These are phyloP conservation scores for Tribolium madens DNA, from an alignment of 1,140 invertebrate species.

Conservation along the genomic window DNA sequence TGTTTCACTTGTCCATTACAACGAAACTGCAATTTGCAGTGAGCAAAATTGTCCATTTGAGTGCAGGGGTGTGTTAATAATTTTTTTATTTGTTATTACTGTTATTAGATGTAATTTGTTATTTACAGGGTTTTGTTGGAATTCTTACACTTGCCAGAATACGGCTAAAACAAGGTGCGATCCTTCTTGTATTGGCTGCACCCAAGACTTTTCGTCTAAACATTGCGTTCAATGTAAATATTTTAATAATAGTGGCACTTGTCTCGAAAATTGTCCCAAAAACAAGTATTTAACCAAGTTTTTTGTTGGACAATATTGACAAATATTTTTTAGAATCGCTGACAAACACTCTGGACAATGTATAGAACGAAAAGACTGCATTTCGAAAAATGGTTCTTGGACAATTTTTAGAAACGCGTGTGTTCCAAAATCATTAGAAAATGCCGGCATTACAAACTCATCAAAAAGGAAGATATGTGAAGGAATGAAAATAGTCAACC, in stretches of 20 bases:
- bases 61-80: slow-evolving; percentile 52
- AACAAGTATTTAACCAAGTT: slow-evolving; percentile 69
- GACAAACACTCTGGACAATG: not conserved
- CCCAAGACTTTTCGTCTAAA: not conserved
- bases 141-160: slow-evolving; percentile 78
- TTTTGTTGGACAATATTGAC: not conserved
- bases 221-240: slow-evolving; percentile 53
- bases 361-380: not conserved
- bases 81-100: too few relatives aligned
- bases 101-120: slow-evolving; percentile 54
- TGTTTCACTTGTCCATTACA: slow-evolving; percentile 45
- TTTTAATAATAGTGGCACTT: slow-evolving; percentile 72
- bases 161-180: slow-evolving; percentile 52
- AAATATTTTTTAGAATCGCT: not conserved
- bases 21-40: slow-evolving; percentile 66
- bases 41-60: slow-evolving; percentile 66
- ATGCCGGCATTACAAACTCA: slow-evolving; percentile 53
- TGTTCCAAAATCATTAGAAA: slow-evolving; percentile 59
- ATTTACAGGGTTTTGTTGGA: slow-evolving; percentile 79
- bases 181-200: slow-evolving; percentile 48
- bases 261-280: slow-evolving; percentile 77
- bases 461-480: slow-evolving; percentile 77
- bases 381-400: slow-evolving; percentile 61
- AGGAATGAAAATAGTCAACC: slow-evolving; percentile 76
- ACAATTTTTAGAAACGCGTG: slow-evolving; percentile 66